Evolutionary conservation across 2,888 invertebrate genomes (phyloP), one percentile per base, ranked within the genome.

Genomic region (Parnassius mnemosyne): DNA sequence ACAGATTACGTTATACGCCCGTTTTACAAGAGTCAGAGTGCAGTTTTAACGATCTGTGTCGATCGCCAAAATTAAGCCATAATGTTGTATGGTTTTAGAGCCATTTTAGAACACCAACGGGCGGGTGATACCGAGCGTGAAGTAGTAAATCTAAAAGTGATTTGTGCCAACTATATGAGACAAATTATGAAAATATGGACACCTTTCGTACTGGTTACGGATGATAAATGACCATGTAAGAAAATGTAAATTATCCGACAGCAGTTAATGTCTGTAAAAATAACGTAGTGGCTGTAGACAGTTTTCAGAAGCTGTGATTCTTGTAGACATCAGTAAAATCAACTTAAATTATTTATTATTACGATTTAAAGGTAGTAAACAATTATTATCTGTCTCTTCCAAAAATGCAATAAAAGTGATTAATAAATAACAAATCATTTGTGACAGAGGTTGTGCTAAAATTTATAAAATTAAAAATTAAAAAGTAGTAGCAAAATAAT

Each of bases 101-200:
- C 66, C 65, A 60, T 63, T 64, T 67, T 64, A 56, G 63, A 65
- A 66, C 55, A 62, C 59, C 57, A 54, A 53, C 63, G 64, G 66
- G 64, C 61, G 61, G 66, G 67, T 59, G 62, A 66, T 66, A 68
- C 66, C 65, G 67, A 66, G 65, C 69, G 61, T 62, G 60, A 61
- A 66, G 65, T 70, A 70, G 69, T 79, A 76, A 79, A 77, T 64
- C 71, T 65, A 69, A 68, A 75, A 74, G 68, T 72, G 72, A 69
- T 68, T 70, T 71, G 78, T 81, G 81, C 79, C 80, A 81, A 79
- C 73, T 74, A 71, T 65, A 68, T 65, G 61, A 47, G 69, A 65
- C 66, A 68, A 66, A 66, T 68, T 66, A 65, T 65, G 60, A 58
- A 67, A 65, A 67, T 65, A 64, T 64, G 52, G 60, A 68, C 56